phyloP scores from a whole-genome alignment of 2,797 vertebrate species.

The Pyrocephalus nanus region DNA sequence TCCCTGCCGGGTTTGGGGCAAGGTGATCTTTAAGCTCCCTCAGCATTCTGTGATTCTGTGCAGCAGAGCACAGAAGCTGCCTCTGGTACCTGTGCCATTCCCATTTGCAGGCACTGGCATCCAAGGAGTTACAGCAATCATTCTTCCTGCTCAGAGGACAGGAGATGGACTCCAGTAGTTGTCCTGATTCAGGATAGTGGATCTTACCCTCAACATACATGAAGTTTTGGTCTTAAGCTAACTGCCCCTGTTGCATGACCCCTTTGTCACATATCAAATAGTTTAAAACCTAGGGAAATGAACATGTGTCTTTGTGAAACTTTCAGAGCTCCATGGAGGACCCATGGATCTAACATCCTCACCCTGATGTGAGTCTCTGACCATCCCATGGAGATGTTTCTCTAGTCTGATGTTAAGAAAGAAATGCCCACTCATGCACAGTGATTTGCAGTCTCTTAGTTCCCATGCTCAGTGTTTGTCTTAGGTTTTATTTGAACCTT shows the following conservation, averaged over 20 bases:
- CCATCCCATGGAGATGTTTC: too few species aligned
- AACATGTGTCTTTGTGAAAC: rapidly evolving
- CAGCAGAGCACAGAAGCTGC: background rate
- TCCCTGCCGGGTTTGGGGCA: background rate
- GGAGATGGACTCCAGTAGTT: background rate
- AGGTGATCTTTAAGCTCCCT: too few species aligned
- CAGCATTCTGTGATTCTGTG: background rate
- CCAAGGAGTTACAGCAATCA: background rate
- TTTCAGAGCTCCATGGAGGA: background rate
- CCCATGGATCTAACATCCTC: background rate
- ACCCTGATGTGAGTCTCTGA: too few species aligned
- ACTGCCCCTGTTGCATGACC: background rate
- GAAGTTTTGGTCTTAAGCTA: background rate
- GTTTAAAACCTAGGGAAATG: background rate
- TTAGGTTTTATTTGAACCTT: too few species aligned
- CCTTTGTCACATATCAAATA: rapidly evolving
- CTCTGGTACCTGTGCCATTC: background rate
- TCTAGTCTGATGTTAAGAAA: too few species aligned
- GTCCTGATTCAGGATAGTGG: background rate
- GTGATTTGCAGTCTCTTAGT: too few species aligned
- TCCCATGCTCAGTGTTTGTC: too few species aligned
- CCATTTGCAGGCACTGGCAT: background rate
- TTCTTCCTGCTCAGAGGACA: background rate
- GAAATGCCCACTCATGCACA: too few species aligned
- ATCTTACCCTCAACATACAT: rapidly evolving